Base-by-base conservation (phyloP, 2,113 vertebrate genomes). In the Aegithalos caudatus region DNA sequence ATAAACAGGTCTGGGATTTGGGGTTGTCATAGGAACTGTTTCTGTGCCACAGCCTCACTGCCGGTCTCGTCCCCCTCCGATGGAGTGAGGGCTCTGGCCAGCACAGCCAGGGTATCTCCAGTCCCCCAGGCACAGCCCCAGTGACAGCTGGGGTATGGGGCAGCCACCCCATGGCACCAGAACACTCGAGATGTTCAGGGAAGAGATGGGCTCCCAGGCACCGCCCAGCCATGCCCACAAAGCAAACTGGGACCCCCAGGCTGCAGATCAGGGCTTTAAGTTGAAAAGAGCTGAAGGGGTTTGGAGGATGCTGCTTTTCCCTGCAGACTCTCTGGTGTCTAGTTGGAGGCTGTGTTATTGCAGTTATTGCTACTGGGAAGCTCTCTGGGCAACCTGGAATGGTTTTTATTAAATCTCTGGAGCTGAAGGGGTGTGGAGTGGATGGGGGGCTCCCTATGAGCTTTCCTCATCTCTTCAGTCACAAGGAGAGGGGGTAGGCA, bases 11-110 rank as follows among this genome's bases (percentile, higher is more conserved):
- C 93, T 88, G 95, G 90, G 96, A 81, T 92, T 87, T 89, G 87
- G 89, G 89, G 97, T 97, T 97, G 97, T 97, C 97, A 97, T 97
- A 95, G 97, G 92, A 97, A 97, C 96, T 27, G 90, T 42, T 90
- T 90, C 6, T 45, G 79, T 76, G 87, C 77, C 24, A 25, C 81
- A 81, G 84, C 81, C 86, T 86, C 48, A 1, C 44, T 44, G 67
- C 37, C 82, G 54, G 72, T 66, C 33, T 67, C 0, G 0, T 78
- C 77, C 73, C 47, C 76, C 40, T 27, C 71, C 1, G 6, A 35
- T 1, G 27, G 1, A 53, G 56, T 3, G 65, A 69, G 71, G 65
- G 56, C 40, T 85, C 54, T 76, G 6, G 0, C 24, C 33, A 56
- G 64, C 56, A 29, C 50, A 24, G 37, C 0, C 1, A 40, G 9